Evolutionary conservation across 2,113 vertebrate genomes (phyloP), one percentile per base, ranked within the genome.

Genomic region (Megalops atlanticus): DNA sequence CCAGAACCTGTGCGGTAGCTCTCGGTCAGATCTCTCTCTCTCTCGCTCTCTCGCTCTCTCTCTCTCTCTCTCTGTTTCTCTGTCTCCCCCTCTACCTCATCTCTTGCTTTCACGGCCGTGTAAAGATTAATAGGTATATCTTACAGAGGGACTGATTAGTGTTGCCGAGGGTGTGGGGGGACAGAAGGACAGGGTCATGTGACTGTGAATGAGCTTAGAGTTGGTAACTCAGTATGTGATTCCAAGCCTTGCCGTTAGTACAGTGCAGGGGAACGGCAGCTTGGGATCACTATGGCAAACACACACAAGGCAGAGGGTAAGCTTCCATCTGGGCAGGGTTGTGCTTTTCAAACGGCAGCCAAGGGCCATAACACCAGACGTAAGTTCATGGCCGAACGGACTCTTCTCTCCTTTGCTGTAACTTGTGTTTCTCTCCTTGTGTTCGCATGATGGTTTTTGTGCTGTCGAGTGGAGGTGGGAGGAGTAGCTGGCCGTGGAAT

Each of bases 141-240:
- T 78, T 73, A 77, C 69, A 74, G 81, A 10, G 40, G 36, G 14
- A 74, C 49, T 79, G 81, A 83, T 83, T 83, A 83, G 81, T 70
- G 58, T 84, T 82, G 7, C 77, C 64, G 64, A 33, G 54, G 79
- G 70, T 35, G 70, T 70, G 21, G 79, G 21, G 33, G 35, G 47
- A 33, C 16, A 4, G 79, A 72, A 27, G 58, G 58, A 41, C 14
- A 72, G 89, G 52, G 82, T 84, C 88, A 84, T 84, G 69, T 89
- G 90, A 90, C 82, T 77, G 82, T 83, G 87, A 85, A 85, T 85
- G 79, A 80, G 83, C 85, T 91, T 91, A 92, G 88, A 82, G 83
- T 81, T 83, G 71, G 71, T 78, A 88, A 81, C 86, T 86, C 88
- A 88, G 76, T 87, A 70, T 84, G 74, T 80, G 72, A 69, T 69